A percentile compares a stretch with the other conserved stretches of the same genome.
Conservation (phyloP, 92 coral and sea anemone species). For the Paragorgia papillata region DNA sequence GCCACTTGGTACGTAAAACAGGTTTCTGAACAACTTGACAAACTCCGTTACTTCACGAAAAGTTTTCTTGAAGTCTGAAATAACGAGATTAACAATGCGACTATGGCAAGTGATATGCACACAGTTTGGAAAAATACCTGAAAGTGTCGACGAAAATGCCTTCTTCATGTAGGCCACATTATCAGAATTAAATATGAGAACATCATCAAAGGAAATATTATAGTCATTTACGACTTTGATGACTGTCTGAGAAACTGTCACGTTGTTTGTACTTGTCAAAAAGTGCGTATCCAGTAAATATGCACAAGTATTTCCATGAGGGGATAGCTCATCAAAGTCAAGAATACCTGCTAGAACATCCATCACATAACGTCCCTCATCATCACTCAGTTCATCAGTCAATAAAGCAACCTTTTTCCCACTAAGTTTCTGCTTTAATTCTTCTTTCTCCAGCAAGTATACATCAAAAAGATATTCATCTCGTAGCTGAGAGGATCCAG, state of each 20-base stretch:
- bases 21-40: constrained; percentile 61
- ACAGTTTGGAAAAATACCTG: constrained; percentile 53
- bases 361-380: constrained; percentile 46
- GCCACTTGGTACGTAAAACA: constrained; percentile 61
- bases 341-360: constrained; percentile 54
- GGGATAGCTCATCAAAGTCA: constrained; percentile 53
- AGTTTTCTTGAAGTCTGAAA: constrained; percentile 61
- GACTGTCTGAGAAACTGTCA: constrained; percentile 43
- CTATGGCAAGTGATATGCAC: constrained; percentile 68
- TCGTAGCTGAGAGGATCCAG: constrained; percentile 57
- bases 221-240: constrained; percentile 54
- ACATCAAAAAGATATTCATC: constrained; percentile 53
- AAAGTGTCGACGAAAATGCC: constrained; percentile 62
- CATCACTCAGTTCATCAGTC: constrained; percentile 51
- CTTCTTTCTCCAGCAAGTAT: constrained; percentile 42
- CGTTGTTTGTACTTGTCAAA: constrained; percentile 42
- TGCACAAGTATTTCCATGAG: constrained; percentile 47
- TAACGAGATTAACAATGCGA: constrained; percentile 68
- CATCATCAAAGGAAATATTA: constrained; percentile 61
- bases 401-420: constrained; percentile 45
- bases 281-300: constrained; percentile 54
- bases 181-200: constrained; percentile 62
- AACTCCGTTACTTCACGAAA: constrained; percentile 61
- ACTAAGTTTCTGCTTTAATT: constrained; percentile 45
- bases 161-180: constrained; percentile 69